These are phyloP conservation scores for Danaus melanippus DNA, from an alignment of 1,140 invertebrate species.

Conservation along the genomic window DNA sequence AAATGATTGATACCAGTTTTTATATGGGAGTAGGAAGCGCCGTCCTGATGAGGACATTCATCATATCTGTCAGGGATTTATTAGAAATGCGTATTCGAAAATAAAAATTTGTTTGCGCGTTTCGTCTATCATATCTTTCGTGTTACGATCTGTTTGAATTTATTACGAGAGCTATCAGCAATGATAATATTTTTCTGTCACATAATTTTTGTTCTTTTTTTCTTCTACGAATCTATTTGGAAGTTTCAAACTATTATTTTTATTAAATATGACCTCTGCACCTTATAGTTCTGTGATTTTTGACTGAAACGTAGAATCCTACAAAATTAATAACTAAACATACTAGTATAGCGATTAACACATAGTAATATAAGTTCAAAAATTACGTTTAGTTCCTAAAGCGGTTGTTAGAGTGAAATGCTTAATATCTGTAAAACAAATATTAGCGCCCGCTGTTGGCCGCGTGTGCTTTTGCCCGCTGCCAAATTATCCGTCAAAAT, in stretches of 20 bases:
- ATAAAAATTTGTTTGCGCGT: slow-evolving; percentile 5
- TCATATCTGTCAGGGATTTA: slow-evolving; percentile 22
- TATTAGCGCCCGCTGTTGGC: slow-evolving; percentile 24
- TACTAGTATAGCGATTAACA: too few species aligned
- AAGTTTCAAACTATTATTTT: too few species aligned
- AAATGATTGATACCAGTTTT: slow-evolving; percentile 44
- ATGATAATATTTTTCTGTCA: too few species aligned
- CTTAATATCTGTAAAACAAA: slow-evolving; percentile 28
- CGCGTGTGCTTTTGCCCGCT: slow-evolving; percentile 32
- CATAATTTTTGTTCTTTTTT: too few species aligned
- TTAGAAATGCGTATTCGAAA: slow-evolving; percentile 14
- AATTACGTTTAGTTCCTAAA: slow-evolving; percentile 3
- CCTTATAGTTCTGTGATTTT: too few species aligned
- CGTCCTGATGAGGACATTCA: slow-evolving; percentile 36
- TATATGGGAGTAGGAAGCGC: slow-evolving; percentile 19
- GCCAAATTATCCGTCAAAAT: slow-evolving; percentile 52
- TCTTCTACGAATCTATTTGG: too few species aligned
- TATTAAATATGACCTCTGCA: too few species aligned
- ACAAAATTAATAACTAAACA: too few species aligned
- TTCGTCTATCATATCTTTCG: too few species aligned
- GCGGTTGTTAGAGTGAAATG: slow-evolving; percentile 13
- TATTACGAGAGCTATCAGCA: too few species aligned
- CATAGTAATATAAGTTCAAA: slow-evolving; percentile 4
- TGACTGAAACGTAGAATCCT: too few species aligned
- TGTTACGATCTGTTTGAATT: too few species aligned